A percentile compares a stretch with the other conserved stretches of the same genome.
These are phyloP conservation scores for Hormiphora californensis DNA, from an alignment of 37 sponge, comb jelly and placozoan genomes.

Conservation along the genomic window DNA sequence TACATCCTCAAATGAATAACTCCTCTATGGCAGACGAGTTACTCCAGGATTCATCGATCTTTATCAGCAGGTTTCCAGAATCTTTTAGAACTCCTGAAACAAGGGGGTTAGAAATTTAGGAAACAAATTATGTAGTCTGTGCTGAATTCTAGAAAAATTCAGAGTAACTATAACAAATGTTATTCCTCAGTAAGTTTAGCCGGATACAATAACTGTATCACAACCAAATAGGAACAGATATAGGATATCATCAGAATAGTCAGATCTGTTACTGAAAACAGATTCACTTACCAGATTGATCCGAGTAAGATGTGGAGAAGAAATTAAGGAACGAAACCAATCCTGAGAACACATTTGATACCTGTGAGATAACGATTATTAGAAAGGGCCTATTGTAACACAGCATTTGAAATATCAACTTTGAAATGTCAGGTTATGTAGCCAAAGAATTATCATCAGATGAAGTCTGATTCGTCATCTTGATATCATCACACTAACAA, in stretches of 20 bases:
- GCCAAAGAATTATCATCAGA: neutral
- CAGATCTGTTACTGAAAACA: too few species aligned
- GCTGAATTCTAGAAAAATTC: too few species aligned
- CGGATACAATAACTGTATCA: neutral
- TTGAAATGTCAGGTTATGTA: neutral
- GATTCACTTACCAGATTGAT: neutral
- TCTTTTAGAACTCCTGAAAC: too few species aligned
- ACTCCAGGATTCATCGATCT: too few species aligned
- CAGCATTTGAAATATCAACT: neutral
- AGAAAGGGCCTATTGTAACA: neutral
- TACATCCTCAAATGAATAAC: neutral
- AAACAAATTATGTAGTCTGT: too few species aligned
- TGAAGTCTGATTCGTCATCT: constrained; percentile 25
- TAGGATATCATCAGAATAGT: too few species aligned
- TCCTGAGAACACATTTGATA: neutral
- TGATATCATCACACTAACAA: constrained; percentile 9
- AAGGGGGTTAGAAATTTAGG: too few species aligned
- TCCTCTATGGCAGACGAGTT: too few species aligned
- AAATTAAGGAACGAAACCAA: neutral
- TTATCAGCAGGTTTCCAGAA: too few species aligned
- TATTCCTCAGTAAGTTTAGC: neutral
- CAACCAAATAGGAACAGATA: neutral
- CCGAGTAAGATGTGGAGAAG: neutral
- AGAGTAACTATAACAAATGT: constrained; percentile 17
- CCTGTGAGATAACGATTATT: too few species aligned